Percentiles rank a stretch among this genome's conserved stretches.
Conservation (phyloP, 2,888 invertebrate genomes). For the Vandiemenella viatica region DNA sequence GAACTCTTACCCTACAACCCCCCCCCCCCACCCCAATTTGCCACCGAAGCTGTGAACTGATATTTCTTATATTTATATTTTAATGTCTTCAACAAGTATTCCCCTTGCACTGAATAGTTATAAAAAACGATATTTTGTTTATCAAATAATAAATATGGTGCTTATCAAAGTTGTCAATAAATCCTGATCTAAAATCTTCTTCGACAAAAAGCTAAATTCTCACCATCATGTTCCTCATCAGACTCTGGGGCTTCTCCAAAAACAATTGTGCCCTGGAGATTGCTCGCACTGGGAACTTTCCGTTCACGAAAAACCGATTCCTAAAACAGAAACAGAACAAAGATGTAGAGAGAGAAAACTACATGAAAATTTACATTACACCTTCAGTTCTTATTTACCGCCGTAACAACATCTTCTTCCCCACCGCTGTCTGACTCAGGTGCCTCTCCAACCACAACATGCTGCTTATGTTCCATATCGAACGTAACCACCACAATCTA, state of each 20-base stretch:
- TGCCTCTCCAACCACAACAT: constrained; percentile 16
- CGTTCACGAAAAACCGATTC: neutral
- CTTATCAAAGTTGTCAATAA: too few relatives aligned
- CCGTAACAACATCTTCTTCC: constrained; percentile 12
- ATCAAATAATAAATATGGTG: too few relatives aligned
- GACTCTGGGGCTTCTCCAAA: constrained; percentile 19
- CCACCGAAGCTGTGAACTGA: too few relatives aligned
- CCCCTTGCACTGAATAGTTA: too few relatives aligned
- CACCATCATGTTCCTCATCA: constrained; percentile 16
- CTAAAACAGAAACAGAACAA: neutral
- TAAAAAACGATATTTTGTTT: too few relatives aligned
- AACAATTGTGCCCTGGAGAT: constrained; percentile 15
- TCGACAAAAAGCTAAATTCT: too few relatives aligned
- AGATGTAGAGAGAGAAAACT: neutral
- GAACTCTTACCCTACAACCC: too few relatives aligned
- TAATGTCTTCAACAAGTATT: too few relatives aligned
- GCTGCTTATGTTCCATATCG: constrained; percentile 15
- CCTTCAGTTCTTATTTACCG: neutral
- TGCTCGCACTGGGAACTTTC: neutral
- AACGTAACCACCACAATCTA: too few relatives aligned
- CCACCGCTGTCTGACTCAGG: constrained; percentile 18
- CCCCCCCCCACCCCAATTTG: too few relatives aligned
- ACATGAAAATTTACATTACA: neutral
- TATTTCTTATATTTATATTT: too few relatives aligned
- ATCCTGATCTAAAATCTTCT: too few relatives aligned